Evolutionary conservation across 2,888 invertebrate genomes (phyloP).

Genomic region (Allolobophora icterica): DNA sequence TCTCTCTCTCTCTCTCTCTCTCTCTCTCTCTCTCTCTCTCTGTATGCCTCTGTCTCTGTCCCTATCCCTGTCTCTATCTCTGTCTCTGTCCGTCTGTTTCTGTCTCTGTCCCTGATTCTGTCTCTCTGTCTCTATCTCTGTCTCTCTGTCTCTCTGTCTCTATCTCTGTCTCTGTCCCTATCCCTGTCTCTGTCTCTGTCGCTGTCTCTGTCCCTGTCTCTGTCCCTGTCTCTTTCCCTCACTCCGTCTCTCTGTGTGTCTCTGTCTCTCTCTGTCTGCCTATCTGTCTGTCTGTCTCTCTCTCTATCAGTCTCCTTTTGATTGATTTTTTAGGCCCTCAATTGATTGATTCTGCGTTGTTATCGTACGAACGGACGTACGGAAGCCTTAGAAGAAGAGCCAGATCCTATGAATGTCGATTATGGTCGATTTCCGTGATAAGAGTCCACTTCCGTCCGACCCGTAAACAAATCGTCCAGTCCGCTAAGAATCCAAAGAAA

Average conservation of each 20-base stretch:
- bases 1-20: no score
- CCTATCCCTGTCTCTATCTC: no score
- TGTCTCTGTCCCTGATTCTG: constrained; percentile 28
- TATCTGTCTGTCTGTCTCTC: background rate
- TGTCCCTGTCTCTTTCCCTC: no score
- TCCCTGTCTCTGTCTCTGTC: no score
- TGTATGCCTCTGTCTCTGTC: no score
- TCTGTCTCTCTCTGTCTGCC: background rate
- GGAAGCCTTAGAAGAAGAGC: background rate
- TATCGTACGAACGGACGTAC: background rate
- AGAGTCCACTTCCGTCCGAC: background rate
- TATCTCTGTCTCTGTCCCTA: no score
- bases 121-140: constrained; percentile 33
- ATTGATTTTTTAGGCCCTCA: background rate
- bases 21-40: no score
- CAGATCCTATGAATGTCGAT: background rate
- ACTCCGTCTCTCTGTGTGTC: no score
- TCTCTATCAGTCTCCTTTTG: background rate
- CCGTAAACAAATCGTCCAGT: background rate
- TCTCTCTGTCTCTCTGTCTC: background rate
- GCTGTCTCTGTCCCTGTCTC: no score
- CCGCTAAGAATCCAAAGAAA: background rate
- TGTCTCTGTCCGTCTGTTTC: constrained; percentile 6
- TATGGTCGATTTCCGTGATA: background rate
- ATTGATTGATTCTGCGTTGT: background rate